phyloP scores from a whole-genome alignment of 2,113 vertebrate genomes.

The Chlorodrepanis virens region DNA sequence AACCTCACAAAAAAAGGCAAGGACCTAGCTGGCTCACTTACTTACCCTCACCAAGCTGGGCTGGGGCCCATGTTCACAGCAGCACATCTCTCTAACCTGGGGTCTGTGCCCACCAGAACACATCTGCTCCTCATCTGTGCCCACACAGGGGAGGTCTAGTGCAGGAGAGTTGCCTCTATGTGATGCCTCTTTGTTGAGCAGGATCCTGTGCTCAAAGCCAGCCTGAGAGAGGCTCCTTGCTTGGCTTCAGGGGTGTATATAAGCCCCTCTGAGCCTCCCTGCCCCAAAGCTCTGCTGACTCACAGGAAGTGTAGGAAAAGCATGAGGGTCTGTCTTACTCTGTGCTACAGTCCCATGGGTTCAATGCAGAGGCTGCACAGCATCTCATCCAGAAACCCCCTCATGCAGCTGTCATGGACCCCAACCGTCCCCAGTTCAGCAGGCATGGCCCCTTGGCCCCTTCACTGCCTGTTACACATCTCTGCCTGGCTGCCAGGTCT shows the following conservation, averaged over 20 bases:
- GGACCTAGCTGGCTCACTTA: background rate
- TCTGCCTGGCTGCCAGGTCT: background rate
- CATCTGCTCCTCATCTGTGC: background rate
- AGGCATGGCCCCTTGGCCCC: no score
- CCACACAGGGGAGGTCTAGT: background rate
- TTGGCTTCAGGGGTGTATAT: background rate
- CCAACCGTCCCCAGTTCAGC: background rate
- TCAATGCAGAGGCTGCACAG: background rate
- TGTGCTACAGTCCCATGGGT: background rate
- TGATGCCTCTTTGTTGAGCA: background rate
- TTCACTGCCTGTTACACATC: background rate
- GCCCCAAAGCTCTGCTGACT: background rate
- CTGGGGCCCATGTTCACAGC: background rate
- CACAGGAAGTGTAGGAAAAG: background rate
- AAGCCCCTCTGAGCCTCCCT: background rate
- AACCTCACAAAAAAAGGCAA: background rate
- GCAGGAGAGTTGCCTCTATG: background rate
- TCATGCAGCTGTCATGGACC: accelerated
- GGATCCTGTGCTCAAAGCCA: background rate
- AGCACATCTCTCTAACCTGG: background rate
- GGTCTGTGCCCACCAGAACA: background rate
- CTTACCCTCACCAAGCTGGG: background rate
- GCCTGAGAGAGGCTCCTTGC: background rate
- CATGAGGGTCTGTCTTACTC: background rate
- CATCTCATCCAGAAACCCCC: background rate